These are phyloP conservation scores for Acropora yongei DNA, from an alignment of 64 coral and sea anemone species.

Conservation along the genomic window DNA sequence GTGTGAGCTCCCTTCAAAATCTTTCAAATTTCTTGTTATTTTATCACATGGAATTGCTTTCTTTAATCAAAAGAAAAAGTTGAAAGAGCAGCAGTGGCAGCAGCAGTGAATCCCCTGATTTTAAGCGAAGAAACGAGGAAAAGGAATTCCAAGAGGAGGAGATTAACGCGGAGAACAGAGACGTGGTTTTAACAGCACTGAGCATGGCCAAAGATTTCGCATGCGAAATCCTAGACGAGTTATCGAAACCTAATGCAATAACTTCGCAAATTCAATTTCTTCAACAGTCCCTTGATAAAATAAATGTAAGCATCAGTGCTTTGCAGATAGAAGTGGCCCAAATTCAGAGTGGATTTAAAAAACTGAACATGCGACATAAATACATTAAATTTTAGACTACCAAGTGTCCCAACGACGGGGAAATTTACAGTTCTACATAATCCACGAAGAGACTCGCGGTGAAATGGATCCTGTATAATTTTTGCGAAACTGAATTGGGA, in stretches of 20 bases:
- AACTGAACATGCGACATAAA: not conserved
- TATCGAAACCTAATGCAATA: not conserved
- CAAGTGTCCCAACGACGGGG: too few species aligned
- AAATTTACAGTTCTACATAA: too few species aligned
- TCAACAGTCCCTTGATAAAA: not conserved
- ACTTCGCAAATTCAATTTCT: not conserved
- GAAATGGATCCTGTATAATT: too few species aligned
- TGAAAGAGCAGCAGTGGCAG: not conserved
- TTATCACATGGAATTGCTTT: too few species aligned
- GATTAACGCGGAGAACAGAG: not conserved
- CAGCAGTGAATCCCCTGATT: not conserved
- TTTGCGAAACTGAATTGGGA: too few species aligned
- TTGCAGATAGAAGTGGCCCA: not conserved
- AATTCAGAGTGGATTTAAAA: not conserved
- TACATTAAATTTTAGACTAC: not conserved
- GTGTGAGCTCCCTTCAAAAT: too few species aligned
- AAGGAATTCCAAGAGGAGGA: not conserved
- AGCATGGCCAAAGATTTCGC: not conserved
- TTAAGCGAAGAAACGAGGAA: not conserved
- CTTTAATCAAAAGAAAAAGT: not conserved
- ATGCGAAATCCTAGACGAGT: not conserved
- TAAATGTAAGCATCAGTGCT: not conserved
- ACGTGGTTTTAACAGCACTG: not conserved
- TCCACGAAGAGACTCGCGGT: too few species aligned
- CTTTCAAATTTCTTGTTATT: too few species aligned